phyloP scores from a whole-genome alignment of 2,113 vertebrate species.

The Pelecanus crispus region DNA sequence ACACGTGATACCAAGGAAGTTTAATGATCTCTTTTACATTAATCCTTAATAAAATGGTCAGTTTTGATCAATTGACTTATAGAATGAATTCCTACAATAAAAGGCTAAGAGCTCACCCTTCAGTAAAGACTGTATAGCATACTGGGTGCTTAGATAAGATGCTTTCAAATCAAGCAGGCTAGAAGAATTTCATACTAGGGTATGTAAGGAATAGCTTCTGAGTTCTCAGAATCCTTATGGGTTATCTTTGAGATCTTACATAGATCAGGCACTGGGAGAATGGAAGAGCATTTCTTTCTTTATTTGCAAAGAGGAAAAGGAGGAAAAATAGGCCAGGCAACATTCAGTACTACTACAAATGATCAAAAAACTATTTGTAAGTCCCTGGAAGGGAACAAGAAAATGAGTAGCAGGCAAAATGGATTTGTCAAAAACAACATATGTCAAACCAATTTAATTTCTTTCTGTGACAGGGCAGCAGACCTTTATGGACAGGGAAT shows the following conservation, averaged over 20 bases:
- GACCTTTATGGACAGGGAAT: neutral
- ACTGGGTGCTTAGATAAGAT: neutral
- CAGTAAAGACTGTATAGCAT: neutral
- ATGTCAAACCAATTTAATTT: slow-evolving; percentile 15
- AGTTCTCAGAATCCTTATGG: neutral
- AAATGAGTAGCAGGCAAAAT: neutral
- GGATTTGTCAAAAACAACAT: neutral
- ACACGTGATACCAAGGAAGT: neutral
- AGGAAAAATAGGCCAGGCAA: neutral
- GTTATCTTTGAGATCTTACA: neutral
- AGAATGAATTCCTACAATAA: neutral
- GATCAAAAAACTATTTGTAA: neutral
- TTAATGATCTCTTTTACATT: neutral
- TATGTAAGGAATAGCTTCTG: neutral
- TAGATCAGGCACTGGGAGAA: neutral
- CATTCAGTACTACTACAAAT: neutral
- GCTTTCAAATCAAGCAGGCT: neutral
- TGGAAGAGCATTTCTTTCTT: neutral
- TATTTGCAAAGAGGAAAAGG: neutral
- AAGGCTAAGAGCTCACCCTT: neutral
- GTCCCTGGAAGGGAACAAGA: neutral
- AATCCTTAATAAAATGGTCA: neutral
- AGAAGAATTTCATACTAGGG: neutral
- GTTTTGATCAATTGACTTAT: neutral
- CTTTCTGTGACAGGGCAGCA: neutral